Conservation (phyloP, 2,797 vertebrate species). For the Sebastiscus albofasciatus region DNA sequence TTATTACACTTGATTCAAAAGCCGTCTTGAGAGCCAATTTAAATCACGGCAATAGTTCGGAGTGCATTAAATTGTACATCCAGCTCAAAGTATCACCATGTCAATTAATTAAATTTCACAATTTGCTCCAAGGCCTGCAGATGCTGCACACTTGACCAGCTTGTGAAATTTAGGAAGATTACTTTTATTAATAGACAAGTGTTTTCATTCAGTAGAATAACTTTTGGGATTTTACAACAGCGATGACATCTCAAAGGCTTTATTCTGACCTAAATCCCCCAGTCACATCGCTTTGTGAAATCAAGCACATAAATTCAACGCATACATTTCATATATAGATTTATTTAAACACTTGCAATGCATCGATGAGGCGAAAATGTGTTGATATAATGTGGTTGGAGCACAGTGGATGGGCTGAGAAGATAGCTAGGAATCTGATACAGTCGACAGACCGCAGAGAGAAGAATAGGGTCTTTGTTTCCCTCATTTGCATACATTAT, state of each 20-base stretch:
- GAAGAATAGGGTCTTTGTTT: conserved; percentile 80
- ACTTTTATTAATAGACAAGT: conserved; percentile 27
- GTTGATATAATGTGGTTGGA: conserved; percentile 55
- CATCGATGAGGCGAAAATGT: conserved; percentile 24
- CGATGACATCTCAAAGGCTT: conserved; percentile 5
- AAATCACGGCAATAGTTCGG: conserved; percentile 54
- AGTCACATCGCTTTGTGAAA: not conserved
- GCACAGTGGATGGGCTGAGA: conserved; percentile 60
- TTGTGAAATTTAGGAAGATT: conserved; percentile 28
- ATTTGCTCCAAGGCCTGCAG: conserved; percentile 44
- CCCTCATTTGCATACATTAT: conserved; percentile 85
- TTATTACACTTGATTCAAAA: conserved; percentile 57
- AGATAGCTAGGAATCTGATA: conserved; percentile 77
- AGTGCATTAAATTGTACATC: conserved; percentile 49
- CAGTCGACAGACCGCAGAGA: conserved; percentile 66
- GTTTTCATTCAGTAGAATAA: conserved; percentile 17
- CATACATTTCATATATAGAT: conserved; percentile 4
- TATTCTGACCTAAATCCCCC: conserved; percentile 9
- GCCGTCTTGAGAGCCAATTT: conserved; percentile 53
- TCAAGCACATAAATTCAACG: not conserved
- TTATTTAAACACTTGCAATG: conserved; percentile 28
- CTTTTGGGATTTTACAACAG: conserved; percentile 17
- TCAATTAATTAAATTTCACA: conserved; percentile 67
- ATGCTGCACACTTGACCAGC: conserved; percentile 35
- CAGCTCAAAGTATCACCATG: conserved; percentile 58